phyloP scores from a whole-genome alignment of 1,140 invertebrate species.

The Scaptomyza hsui region DNA sequence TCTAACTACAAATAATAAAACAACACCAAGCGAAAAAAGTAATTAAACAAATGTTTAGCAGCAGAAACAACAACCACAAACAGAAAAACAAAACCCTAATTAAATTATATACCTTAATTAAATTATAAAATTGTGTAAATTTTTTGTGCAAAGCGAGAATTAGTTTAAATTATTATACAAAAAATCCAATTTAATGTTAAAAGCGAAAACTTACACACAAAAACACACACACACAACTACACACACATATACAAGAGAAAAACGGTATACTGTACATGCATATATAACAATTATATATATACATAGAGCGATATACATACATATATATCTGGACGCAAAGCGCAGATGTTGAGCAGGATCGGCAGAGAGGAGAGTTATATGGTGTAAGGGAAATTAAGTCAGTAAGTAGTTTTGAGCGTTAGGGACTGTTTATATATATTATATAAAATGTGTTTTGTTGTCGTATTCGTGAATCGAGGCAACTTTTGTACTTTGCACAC shows the following conservation, averaged over 20 bases:
- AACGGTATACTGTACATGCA: conserved; percentile 75
- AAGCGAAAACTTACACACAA: conserved; percentile 36
- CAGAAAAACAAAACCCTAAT: conserved; percentile 48
- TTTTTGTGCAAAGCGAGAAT: conserved; percentile 74
- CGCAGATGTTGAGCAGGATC: conserved; percentile 54
- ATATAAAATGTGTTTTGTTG: conserved; percentile 46
- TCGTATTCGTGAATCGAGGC: conserved; percentile 34
- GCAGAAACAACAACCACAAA: conserved; percentile 19
- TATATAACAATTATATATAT: conserved; percentile 55
- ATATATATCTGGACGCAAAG: conserved; percentile 76
- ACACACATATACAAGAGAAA: conserved; percentile 54
- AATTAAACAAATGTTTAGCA: conserved; percentile 52
- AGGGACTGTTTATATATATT: conserved; percentile 58
- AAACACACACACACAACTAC: conserved; percentile 29
- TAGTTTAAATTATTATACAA: conserved; percentile 78
- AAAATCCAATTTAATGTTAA: conserved; percentile 38
- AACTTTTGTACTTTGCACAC: conserved; percentile 64
- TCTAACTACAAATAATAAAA: conserved; percentile 21
- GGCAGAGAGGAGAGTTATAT: conserved; percentile 12
- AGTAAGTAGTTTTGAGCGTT: conserved; percentile 63
- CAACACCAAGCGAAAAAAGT: conserved; percentile 55
- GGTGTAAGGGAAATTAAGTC: conserved; percentile 37
- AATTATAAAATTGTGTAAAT: conserved; percentile 82
- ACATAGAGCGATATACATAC: conserved; percentile 32
- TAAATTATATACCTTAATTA: conserved; percentile 64